Percentiles rank a stretch among this genome's conserved stretches.
These are phyloP conservation scores for Cheilosia pagana DNA, from an alignment of 2,888 invertebrate species.

Conservation along the genomic window DNA sequence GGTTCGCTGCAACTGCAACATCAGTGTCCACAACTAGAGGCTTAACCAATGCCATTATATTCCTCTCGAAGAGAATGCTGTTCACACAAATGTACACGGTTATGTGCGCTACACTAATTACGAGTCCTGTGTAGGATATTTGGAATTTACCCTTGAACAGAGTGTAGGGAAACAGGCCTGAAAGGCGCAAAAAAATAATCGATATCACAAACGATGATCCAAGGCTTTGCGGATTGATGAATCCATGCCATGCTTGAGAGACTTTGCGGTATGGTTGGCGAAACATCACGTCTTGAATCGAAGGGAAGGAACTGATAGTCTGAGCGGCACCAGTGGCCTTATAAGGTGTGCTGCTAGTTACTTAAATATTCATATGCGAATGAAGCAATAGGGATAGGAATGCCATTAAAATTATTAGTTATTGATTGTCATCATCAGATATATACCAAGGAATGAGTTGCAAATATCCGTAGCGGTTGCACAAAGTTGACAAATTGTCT, in stretches of 20 bases:
- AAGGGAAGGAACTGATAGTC: no score
- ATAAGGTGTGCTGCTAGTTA: no score
- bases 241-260: constrained; percentile 1
- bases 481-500: no score
- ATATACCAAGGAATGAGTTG: no score
- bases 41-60: constrained; percentile 73
- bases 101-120: constrained; percentile 70
- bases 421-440: no score
- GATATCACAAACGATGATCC: constrained; percentile 63
- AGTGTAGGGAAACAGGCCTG: constrained; percentile 77
- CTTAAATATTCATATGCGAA: no score
- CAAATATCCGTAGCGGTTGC: no score
- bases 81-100: constrained; percentile 76
- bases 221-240: constrained; percentile 53
- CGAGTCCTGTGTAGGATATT: constrained; percentile 61
- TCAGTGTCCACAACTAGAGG: constrained; percentile 75
- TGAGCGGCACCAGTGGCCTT: no score
- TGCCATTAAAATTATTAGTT: no score
- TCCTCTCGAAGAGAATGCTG: constrained; percentile 57
- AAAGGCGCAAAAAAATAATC: constrained; percentile 67
- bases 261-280: constrained; percentile 1
- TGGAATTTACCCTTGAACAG: no score
- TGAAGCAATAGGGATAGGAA: no score
- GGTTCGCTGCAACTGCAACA: constrained; percentile 72
- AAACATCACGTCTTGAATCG: not conserved